Percentiles rank a stretch among this genome's conserved stretches.
phyloP scores from a whole-genome alignment of 2,113 vertebrate genomes.

The Pelodiscus sinensis region DNA sequence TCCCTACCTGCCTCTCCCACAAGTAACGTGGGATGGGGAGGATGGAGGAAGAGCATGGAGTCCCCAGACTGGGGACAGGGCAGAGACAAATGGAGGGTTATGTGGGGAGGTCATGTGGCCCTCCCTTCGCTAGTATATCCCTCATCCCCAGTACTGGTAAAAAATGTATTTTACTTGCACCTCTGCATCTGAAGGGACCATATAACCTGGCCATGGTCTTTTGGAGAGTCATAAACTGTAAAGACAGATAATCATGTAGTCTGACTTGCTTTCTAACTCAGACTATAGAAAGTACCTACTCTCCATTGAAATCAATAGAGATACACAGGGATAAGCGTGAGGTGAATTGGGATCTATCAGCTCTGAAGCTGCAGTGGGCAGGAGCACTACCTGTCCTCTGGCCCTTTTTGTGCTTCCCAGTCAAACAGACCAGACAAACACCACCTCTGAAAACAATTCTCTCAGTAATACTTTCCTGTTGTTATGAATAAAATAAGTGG shows the following conservation, averaged over 20 bases:
- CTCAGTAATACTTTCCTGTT: background rate
- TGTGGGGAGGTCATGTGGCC: too few species aligned
- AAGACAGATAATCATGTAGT: background rate
- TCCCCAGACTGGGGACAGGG: too few species aligned
- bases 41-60: too few species aligned
- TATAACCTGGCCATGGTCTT: background rate
- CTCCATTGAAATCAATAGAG: background rate
- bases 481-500: slow-evolving; percentile 5
- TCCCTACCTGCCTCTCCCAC: too few species aligned
- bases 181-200: background rate
- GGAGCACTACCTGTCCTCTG: background rate
- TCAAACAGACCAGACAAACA: background rate
- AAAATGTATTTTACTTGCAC: too few species aligned
- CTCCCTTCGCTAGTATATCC: too few species aligned
- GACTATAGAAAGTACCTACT: background rate
- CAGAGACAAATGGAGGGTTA: too few species aligned
- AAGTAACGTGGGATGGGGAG: too few species aligned
- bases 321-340: background rate
- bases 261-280: background rate
- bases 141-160: too few species aligned
- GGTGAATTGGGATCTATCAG: background rate
- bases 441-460: background rate
- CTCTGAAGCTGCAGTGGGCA: background rate
- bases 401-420: background rate
- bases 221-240: background rate